These are phyloP conservation scores for Glossophaga mutica DNA, from an alignment of 2,797 vertebrate species.

Conservation along the genomic window DNA sequence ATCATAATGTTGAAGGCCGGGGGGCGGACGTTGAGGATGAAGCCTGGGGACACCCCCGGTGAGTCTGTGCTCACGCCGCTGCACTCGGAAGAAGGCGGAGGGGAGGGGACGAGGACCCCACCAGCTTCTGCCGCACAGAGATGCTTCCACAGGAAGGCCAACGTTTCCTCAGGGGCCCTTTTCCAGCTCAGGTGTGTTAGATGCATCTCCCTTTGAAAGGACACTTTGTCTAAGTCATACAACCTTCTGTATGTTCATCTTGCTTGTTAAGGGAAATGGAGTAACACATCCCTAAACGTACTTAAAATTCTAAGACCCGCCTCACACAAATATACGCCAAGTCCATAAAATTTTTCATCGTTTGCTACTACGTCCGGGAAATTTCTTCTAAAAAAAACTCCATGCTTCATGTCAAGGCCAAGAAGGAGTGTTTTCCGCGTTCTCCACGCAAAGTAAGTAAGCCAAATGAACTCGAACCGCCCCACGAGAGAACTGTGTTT, in stretches of 20 bases:
- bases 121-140: rapidly evolving
- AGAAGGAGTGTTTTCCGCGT: neutral
- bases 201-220: neutral
- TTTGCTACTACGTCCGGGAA: neutral
- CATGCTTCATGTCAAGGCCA: too few relatives aligned
- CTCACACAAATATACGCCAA: neutral
- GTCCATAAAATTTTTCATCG: neutral
- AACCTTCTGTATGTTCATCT: neutral
- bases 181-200: neutral
- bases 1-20: rapidly evolving
- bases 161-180: neutral
- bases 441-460: neutral
- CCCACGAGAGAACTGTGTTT: neutral
- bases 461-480: neutral
- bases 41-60: too few relatives aligned
- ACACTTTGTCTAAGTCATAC: neutral
- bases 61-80: too few relatives aligned
- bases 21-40: rapidly evolving
- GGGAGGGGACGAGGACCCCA: too few relatives aligned
- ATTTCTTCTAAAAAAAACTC: neutral
- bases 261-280: neutral
- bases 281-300: too few relatives aligned
- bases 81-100: too few relatives aligned
- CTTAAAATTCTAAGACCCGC: neutral
- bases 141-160: rapidly evolving